Evolutionary conservation across 2,888 invertebrate genomes (phyloP).

Genomic region (Cetonia aurata): DNA sequence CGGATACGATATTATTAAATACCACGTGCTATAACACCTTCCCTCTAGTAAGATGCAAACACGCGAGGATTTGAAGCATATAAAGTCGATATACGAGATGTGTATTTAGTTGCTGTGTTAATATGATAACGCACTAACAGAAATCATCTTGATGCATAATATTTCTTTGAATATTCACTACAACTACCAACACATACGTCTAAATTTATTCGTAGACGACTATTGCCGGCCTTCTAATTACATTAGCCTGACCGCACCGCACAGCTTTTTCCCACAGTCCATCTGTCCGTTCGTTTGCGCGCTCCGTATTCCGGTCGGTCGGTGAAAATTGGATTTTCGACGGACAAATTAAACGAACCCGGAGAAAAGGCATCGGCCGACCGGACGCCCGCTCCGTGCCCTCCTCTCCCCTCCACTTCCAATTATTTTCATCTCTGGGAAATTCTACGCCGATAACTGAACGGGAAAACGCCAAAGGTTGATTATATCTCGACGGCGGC

Average conservation of each 20-base stretch:
- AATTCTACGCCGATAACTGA: constrained; percentile 4
- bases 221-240: constrained; percentile 18
- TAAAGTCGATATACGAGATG: too few relatives aligned
- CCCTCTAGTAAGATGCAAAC: too few relatives aligned
- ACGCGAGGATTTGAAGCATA: too few relatives aligned
- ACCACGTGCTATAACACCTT: too few relatives aligned
- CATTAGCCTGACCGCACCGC: constrained; percentile 10
- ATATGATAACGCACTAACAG: too few relatives aligned
- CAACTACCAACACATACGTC: too few relatives aligned
- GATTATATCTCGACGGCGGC: constrained; percentile 9
- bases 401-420: background rate
- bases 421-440: constrained; percentile 18
- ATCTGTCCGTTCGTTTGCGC: constrained; percentile 2
- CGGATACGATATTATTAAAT: too few relatives aligned
- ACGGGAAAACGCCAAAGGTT: background rate
- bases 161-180: too few relatives aligned
- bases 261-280: background rate
- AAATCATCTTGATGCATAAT: too few relatives aligned
- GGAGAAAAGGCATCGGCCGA: background rate
- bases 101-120: too few relatives aligned
- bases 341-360: constrained; percentile 21
- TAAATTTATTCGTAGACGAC: background rate
- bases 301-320: constrained; percentile 10
- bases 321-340: constrained; percentile 23
- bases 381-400: background rate